These are phyloP conservation scores for Podilymbus podiceps DNA, from an alignment of 2,113 vertebrate species.

Conservation along the genomic window DNA sequence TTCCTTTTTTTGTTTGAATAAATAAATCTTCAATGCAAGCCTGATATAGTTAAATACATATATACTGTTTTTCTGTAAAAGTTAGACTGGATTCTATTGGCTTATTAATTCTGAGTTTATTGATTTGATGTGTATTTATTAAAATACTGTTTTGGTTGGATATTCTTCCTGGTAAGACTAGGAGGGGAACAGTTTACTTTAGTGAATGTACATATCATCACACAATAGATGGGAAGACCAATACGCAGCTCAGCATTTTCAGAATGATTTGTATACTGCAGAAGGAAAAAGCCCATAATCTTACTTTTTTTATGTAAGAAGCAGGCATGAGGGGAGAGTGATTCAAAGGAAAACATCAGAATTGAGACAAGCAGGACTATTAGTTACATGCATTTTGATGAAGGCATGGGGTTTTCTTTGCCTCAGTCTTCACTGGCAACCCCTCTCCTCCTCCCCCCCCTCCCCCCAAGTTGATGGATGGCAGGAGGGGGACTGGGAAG, in stretches of 20 bases:
- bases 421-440: too few species aligned
- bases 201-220: background rate
- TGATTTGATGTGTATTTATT: background rate
- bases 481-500: too few species aligned
- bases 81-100: background rate
- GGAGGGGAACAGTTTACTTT: background rate
- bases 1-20: background rate
- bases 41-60: background rate
- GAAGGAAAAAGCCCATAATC: background rate
- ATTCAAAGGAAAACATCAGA: background rate
- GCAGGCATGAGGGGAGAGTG: background rate
- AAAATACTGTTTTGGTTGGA: background rate
- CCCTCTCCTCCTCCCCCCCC: too few species aligned
- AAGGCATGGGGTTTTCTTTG: accelerated
- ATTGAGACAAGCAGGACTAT: background rate
- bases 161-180: background rate
- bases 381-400: background rate
- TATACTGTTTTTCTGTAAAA: background rate
- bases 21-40: background rate
- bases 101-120: background rate
- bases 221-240: background rate
- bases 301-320: background rate
- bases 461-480: too few species aligned
- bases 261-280: background rate
- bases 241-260: background rate